Base-by-base conservation (phyloP, 2,113 vertebrate species). In the Cairina moschata region DNA sequence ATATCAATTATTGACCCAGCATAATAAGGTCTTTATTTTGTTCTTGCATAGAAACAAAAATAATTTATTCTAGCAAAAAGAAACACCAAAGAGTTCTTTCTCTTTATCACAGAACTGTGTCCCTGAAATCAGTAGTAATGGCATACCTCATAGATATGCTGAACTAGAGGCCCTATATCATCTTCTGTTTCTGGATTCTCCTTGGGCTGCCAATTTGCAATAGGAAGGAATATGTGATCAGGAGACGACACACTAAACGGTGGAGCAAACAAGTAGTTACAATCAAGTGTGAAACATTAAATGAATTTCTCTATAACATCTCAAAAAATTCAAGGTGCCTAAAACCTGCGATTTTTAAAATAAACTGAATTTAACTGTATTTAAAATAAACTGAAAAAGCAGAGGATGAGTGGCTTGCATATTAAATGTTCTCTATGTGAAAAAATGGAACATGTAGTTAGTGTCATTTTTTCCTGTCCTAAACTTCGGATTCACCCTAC, bases 101-200 rank as follows among this genome's bases (percentile, higher is more conserved):
- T 66, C 81, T 25, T 52, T 63, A n/a, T 69, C 26, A 71, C 36
- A 80, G 13, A 76, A 20, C 25, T 21, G 9, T 26, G 22, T 31
- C 67, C 60, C 1, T 65, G 62, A 83, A 58, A n/a, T 46, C 1
- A n/a, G 29, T 0, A 67, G 7, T 21, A 54, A 73, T 42, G 65
- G 18, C 95, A 63, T 72, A 99, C 99, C 99, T 99, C 99, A 54
- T 99, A 99, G 91, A 99, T 98, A 34, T 99, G 99, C 66, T 99
- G 97, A 72, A 99, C 99, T 29, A 98, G 97, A 8, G 99, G 99
- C 8, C 99, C 99, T n/a, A 99, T 98, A 34, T 99, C 99, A 29
- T 99, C 99, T 94, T 98, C 99, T 2, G 97, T 96, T 89, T 98
- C 97, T 1, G 99, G 98, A 63, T 97, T 98, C 26, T 98, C 98